phyloP scores from a whole-genome alignment of 1,140 invertebrate species.

The Streblospio benedicti region DNA sequence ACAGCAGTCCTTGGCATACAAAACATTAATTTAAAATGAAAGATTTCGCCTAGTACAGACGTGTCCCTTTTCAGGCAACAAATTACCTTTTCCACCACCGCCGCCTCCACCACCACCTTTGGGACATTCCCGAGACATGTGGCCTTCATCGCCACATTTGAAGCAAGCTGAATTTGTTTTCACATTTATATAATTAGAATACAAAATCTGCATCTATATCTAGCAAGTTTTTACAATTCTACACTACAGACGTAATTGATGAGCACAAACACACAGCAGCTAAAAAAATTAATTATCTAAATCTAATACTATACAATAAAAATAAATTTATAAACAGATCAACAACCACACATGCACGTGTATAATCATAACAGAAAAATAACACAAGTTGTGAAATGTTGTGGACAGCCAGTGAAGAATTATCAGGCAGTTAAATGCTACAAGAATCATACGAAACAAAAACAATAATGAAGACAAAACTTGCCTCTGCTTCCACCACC shows the following conservation, averaged over 20 bases:
- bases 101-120: slow-evolving; percentile 14
- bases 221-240: no score
- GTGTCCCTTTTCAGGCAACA: slow-evolving; percentile 21
- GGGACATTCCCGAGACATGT: slow-evolving; percentile 28
- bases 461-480: not conserved
- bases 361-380: no score
- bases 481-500: not conserved
- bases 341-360: not conserved
- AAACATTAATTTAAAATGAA: not conserved
- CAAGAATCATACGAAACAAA: no score
- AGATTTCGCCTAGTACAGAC: slow-evolving; percentile 24
- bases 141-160: slow-evolving; percentile 38
- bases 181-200: no score
- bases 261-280: no score
- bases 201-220: no score
- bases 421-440: no score
- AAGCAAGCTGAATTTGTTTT: slow-evolving; percentile 23
- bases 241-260: no score
- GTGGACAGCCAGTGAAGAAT: no score
- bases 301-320: no score
- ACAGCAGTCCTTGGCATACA: not conserved
- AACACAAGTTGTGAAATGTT: no score
- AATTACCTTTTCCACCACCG: slow-evolving; percentile 12
- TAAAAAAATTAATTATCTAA: no score
- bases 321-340: not conserved